Evolutionary conservation across 1,140 invertebrate species (phyloP).

Genomic region (Charaxes varanes): DNA sequence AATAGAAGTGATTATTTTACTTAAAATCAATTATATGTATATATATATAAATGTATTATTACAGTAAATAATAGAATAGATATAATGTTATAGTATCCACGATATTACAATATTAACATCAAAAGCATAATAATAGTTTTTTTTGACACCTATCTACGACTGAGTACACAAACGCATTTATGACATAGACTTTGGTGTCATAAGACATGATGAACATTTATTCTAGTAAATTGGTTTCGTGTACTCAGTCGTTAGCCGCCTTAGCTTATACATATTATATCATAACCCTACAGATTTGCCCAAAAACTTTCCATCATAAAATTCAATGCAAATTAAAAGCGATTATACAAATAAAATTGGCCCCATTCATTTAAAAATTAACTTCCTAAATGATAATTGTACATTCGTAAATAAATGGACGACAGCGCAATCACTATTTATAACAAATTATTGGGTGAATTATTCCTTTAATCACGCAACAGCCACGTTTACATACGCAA

Average conservation of each 20-base stretch:
- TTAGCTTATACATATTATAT: slow-evolving; percentile 8
- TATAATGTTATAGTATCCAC: not conserved
- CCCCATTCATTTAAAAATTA: slow-evolving; percentile 21
- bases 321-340: slow-evolving; percentile 9
- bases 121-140: slow-evolving; percentile 13
- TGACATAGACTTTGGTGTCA: not conserved
- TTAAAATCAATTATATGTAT: too few relatives aligned
- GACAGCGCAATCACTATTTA: slow-evolving; percentile 14
- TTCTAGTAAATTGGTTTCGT: slow-evolving; percentile 9
- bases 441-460: slow-evolving; percentile 2
- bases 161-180: slow-evolving; percentile 14
- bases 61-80: too few relatives aligned
- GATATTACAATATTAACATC: slow-evolving; percentile 13
- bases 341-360: slow-evolving; percentile 27
- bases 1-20: too few relatives aligned
- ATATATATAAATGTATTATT: too few relatives aligned
- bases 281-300: slow-evolving; percentile 4
- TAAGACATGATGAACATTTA: slow-evolving; percentile 1
- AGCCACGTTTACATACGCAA: not conserved
- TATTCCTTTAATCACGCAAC: not conserved
- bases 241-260: slow-evolving; percentile 12
- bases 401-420: slow-evolving; percentile 21
- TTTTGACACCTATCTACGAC: slow-evolving; percentile 2
- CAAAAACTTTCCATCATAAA: slow-evolving; percentile 8
- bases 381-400: slow-evolving; percentile 7